Evolutionary conservation across 2,797 vertebrate species (phyloP).

Genomic region (Rhincodon typus): DNA sequence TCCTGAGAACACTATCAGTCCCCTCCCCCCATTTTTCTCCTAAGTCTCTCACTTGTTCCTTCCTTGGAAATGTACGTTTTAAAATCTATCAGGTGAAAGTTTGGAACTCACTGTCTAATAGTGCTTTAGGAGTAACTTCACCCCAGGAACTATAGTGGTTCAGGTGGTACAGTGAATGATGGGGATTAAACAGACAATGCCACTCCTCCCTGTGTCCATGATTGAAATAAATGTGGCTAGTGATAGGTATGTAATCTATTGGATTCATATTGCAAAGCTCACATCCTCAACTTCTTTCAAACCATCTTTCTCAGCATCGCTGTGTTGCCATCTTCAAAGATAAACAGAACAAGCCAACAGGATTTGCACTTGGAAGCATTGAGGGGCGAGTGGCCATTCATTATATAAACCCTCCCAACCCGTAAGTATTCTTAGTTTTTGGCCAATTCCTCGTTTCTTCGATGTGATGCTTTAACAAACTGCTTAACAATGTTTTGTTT

Average conservation of each 20-base stretch:
- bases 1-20: not conserved
- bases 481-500: not conserved
- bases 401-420: slow-evolving; percentile 96
- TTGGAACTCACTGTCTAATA: not conserved
- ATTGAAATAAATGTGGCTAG: not conserved
- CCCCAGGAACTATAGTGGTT: not conserved
- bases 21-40: not conserved
- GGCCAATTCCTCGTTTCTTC: not conserved
- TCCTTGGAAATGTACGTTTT: not conserved
- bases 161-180: not conserved
- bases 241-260: not conserved
- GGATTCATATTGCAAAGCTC: not conserved
- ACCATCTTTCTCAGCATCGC: slow-evolving; percentile 68
- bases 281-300: not conserved
- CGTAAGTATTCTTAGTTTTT: slow-evolving; percentile 68
- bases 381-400: slow-evolving; percentile 97
- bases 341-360: slow-evolving; percentile 97
- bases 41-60: not conserved
- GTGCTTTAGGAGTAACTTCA: not conserved
- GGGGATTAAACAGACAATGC: not conserved
- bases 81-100: not conserved
- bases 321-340: slow-evolving; percentile 98
- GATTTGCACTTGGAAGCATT: slow-evolving; percentile 95
- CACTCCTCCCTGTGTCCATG: not conserved
- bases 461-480: not conserved